These are phyloP conservation scores for Palaemon carinicauda DNA, from an alignment of 1,140 invertebrate species.

Conservation along the genomic window DNA sequence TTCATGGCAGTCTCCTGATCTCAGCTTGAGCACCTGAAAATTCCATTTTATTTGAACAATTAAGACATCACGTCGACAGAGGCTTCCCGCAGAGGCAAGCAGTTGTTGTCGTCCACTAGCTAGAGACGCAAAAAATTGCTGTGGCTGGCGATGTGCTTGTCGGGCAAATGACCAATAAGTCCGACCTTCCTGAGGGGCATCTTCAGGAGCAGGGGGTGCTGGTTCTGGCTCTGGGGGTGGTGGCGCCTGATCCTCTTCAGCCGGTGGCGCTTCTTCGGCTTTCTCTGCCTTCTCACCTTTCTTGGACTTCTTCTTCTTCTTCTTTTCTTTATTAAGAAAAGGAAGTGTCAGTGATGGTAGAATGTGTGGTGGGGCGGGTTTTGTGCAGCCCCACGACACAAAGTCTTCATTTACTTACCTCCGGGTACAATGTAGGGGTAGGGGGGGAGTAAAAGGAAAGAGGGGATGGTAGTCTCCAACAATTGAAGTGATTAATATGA, in stretches of 20 bases:
- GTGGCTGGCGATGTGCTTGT: no score
- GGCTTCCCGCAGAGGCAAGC: no score
- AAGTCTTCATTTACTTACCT: not conserved
- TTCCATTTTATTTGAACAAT: no score
- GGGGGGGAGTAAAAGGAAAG: no score
- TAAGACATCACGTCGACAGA: no score
- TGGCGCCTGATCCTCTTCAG: not conserved
- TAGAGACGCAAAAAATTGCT: no score
- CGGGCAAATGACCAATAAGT: not conserved
- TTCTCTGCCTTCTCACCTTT: not conserved
- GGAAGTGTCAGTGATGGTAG: not conserved
- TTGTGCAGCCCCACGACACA: not conserved
- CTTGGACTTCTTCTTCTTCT: constrained; percentile 12
- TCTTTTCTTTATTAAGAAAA: not conserved
- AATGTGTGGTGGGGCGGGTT: not conserved
- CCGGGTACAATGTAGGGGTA: not conserved
- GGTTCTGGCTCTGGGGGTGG: not conserved
- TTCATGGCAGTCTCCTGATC: no score
- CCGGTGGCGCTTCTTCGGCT: not conserved
- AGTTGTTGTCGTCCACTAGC: no score
- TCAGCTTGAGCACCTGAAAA: no score
- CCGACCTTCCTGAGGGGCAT: not conserved
- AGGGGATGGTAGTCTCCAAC: no score
- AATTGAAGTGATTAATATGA: no score
- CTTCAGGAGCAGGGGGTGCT: not conserved